Conservation (phyloP, 2,113 vertebrate genomes). For the Dipodomys merriami region DNA sequence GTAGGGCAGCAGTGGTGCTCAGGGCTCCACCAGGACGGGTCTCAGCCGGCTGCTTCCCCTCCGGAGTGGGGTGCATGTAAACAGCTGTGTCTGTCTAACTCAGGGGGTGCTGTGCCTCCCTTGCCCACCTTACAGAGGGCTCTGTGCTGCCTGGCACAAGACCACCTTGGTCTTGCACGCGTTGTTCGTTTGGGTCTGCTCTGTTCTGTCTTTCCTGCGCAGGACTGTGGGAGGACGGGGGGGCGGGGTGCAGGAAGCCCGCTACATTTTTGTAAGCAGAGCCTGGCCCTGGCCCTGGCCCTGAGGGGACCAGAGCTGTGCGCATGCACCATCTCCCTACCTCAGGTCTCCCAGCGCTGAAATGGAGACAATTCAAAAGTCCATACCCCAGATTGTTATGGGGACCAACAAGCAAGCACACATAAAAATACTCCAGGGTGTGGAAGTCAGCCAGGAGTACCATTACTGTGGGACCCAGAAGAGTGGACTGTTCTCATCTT, state of each 20-base stretch:
- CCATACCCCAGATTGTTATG: background rate
- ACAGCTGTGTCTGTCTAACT: fast-evolving
- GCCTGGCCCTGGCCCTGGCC: background rate
- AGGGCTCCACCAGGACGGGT: background rate
- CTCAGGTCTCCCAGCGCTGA: background rate
- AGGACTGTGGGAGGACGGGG: fast-evolving
- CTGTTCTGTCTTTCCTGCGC: background rate
- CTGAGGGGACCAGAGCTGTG: background rate
- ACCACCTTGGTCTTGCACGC: no score
- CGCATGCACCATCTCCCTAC: background rate
- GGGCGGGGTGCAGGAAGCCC: fast-evolving
- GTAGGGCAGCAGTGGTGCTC: fast-evolving
- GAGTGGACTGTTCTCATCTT: background rate
- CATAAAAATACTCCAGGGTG: background rate
- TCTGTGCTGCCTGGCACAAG: background rate
- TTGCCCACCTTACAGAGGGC: background rate
- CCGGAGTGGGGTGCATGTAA: fast-evolving
- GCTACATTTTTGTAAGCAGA: fast-evolving
- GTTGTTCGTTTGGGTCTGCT: background rate
- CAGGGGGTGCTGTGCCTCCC: fast-evolving
- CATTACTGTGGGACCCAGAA: background rate
- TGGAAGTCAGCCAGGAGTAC: background rate
- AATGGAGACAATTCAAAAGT: background rate
- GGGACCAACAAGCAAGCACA: background rate
- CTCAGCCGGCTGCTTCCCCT: background rate